Conservation (phyloP, 1,140 invertebrate genomes). For the Mycetomoellerius zeteki region DNA sequence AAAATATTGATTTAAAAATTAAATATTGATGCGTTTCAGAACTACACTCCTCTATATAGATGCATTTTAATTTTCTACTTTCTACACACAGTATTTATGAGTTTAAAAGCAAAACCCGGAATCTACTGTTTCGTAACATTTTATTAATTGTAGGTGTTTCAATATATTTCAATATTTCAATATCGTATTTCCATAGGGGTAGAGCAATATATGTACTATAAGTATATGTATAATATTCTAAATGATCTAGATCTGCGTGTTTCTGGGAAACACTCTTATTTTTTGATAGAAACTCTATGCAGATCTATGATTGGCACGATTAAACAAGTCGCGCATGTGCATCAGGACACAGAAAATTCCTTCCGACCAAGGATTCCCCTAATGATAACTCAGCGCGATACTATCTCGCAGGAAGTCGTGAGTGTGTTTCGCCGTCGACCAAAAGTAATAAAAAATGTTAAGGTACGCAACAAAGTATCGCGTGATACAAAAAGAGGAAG, state of each 20-base stretch:
- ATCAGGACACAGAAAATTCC: constrained; percentile 67
- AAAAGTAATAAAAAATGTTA: constrained; percentile 59
- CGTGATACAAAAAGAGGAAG: constrained; percentile 66
- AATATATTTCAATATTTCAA: neutral
- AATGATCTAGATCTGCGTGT: neutral
- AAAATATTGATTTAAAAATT: neutral
- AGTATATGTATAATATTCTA: neutral
- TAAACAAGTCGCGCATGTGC: constrained; percentile 51
- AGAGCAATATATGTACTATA: neutral
- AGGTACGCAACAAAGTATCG: constrained; percentile 66
- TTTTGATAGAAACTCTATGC: neutral
- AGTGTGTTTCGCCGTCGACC: constrained; percentile 61
- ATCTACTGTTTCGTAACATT: neutral
- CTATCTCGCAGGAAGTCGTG: constrained; percentile 68
- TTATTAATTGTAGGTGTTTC: neutral
- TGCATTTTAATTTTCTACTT: neutral
- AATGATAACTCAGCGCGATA: constrained; percentile 70
- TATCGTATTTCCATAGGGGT: neutral
- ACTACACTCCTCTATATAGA: neutral
- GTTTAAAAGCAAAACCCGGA: neutral
- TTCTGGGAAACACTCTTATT: constrained; percentile 48
- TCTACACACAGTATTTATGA: neutral
- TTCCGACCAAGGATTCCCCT: constrained; percentile 65
- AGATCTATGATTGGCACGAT: constrained; percentile 54
- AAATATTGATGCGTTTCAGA: neutral